These are phyloP conservation scores for Pantherophis vulpinus DNA, from an alignment of 2,797 vertebrate species.

Conservation along the genomic window DNA sequence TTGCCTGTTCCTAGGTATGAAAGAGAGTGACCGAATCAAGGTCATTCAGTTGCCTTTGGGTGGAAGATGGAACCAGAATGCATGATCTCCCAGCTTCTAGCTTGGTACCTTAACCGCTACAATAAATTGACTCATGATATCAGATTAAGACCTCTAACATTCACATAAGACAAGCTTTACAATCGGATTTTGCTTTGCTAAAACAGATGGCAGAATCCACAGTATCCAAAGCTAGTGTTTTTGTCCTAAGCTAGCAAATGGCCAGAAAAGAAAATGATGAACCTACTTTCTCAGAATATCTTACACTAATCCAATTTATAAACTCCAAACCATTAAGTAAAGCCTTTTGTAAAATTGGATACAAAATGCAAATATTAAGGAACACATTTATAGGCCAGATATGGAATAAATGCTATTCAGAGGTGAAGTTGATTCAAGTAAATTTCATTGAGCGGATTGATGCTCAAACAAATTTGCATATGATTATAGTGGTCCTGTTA, in stretches of 20 bases:
- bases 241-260: background rate
- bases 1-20: background rate
- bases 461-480: background rate
- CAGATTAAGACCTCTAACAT: background rate
- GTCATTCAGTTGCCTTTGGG: background rate
- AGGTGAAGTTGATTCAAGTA: background rate
- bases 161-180: background rate
- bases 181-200: background rate
- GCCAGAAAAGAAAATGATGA: background rate
- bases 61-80: background rate
- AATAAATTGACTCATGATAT: background rate
- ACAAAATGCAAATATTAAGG: background rate
- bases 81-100: background rate
- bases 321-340: background rate
- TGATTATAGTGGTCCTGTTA: background rate
- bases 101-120: background rate
- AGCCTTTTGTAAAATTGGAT: background rate
- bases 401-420: background rate
- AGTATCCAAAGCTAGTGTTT: background rate
- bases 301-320: background rate
- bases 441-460: background rate
- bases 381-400: background rate
- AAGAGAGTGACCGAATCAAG: background rate
- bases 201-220: background rate
- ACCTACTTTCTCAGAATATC: background rate